phyloP scores from a whole-genome alignment of 2,888 invertebrate species.

The Endomychus coccineus region DNA sequence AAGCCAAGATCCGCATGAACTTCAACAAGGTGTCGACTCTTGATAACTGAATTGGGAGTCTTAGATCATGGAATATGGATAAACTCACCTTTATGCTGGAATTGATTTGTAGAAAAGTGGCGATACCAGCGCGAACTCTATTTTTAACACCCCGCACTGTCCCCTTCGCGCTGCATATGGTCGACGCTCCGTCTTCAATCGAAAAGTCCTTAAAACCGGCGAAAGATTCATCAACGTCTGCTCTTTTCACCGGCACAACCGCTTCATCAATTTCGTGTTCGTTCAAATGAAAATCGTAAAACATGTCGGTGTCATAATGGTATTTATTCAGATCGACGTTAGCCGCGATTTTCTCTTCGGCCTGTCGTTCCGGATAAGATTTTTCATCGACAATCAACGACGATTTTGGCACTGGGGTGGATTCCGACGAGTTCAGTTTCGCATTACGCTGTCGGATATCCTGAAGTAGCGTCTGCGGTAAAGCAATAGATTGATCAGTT shows the following conservation, averaged over 20 bases:
- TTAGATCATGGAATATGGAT: slow-evolving; percentile 8
- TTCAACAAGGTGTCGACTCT: too few relatives aligned
- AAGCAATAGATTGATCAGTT: slow-evolving; percentile 34
- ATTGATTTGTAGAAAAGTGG: slow-evolving; percentile 85
- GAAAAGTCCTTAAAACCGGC: slow-evolving; percentile 73
- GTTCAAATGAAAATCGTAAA: slow-evolving; percentile 75
- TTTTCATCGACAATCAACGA: slow-evolving; percentile 54
- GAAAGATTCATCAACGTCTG: slow-evolving; percentile 55
- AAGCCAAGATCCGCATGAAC: too few relatives aligned
- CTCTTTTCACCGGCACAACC: slow-evolving; percentile 39
- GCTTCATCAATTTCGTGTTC: slow-evolving; percentile 54
- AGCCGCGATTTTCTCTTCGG: slow-evolving; percentile 43
- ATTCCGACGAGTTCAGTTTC: slow-evolving; percentile 41
- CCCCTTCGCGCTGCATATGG: slow-evolving; percentile 85
- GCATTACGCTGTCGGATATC: slow-evolving; percentile 61
- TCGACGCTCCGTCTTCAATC: slow-evolving; percentile 59
- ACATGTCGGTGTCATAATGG: slow-evolving; percentile 55
- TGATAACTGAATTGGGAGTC: too few relatives aligned
- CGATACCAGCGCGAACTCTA: slow-evolving; percentile 88
- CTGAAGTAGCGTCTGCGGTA: slow-evolving; percentile 60
- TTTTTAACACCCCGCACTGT: slow-evolving; percentile 92
- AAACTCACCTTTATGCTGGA: slow-evolving; percentile 68
- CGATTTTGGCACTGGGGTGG: slow-evolving; percentile 32
- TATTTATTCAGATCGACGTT: slow-evolving; percentile 3
- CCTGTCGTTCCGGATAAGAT: slow-evolving; percentile 58